Conservation (phyloP, 2,888 invertebrate genomes). For the Agrypnus murinus region DNA sequence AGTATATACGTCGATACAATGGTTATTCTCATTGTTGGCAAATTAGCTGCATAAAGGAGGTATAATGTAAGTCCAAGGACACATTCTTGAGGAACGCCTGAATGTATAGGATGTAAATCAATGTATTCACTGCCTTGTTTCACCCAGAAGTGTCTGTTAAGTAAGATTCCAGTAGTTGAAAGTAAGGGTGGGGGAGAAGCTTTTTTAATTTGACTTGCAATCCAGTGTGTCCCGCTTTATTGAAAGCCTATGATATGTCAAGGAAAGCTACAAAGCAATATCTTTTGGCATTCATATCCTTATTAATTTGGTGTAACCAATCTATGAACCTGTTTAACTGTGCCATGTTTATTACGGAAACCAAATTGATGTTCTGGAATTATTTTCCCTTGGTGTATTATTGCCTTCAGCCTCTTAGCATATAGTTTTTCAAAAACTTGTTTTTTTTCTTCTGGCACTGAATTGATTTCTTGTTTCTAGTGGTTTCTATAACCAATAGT, state of each 20-base stretch:
- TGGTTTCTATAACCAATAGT: background rate
- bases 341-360: background rate
- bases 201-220: slow-evolving; percentile 15
- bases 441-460: background rate
- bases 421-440: slow-evolving; percentile 4
- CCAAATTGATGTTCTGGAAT: slow-evolving; percentile 2
- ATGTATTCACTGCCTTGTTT: background rate
- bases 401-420: background rate
- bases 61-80: slow-evolving; percentile 49
- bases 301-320: background rate
- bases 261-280: no score
- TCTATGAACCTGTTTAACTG: background rate
- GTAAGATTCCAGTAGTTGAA: slow-evolving; percentile 17
- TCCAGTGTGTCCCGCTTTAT: slow-evolving; percentile 8
- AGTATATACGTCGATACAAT: no score
- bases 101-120: background rate
- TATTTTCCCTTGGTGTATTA: background rate
- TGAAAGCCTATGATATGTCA: background rate
- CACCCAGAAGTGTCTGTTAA: slow-evolving; percentile 9
- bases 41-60: slow-evolving; percentile 42
- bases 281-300: background rate
- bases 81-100: slow-evolving; percentile 45
- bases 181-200: slow-evolving; percentile 4
- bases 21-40: no score
- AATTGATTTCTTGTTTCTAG: background rate